These are phyloP conservation scores for Drosophila hamatofila DNA, from an alignment of 2,888 invertebrate genomes.

Conservation along the genomic window DNA sequence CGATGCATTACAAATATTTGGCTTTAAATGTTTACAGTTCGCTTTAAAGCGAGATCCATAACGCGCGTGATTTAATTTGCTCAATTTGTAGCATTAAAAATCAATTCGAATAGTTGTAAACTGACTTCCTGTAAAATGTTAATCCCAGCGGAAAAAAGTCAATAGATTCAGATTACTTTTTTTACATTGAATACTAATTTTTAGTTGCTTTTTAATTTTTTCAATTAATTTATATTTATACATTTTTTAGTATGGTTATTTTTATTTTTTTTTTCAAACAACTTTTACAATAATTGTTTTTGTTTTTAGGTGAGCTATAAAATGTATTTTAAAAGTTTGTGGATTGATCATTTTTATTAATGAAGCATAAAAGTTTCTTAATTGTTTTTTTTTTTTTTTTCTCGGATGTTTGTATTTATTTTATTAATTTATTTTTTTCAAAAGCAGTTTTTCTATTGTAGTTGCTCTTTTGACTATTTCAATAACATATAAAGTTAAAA, in stretches of 20 bases:
- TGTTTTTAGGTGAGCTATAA: too few relatives aligned
- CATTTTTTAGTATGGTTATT: neutral
- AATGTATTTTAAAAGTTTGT: neutral
- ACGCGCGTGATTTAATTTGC: constrained; percentile 22
- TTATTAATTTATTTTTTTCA: neutral
- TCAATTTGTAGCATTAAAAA: constrained; percentile 23
- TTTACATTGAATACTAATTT: neutral
- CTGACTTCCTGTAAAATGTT: constrained; percentile 6
- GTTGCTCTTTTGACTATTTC: too few relatives aligned
- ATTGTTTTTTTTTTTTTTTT: neutral
- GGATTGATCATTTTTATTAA: neutral
- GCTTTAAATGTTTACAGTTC: constrained; percentile 20
- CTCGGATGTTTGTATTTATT: neutral
- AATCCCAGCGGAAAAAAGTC: constrained; percentile 7
- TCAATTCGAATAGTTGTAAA: constrained; percentile 28
- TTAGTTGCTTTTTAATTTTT: neutral
- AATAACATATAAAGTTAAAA: too few relatives aligned
- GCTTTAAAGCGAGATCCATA: constrained; percentile 14
- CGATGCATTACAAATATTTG: constrained; percentile 29
- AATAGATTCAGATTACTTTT: neutral
- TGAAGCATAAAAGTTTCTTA: neutral
- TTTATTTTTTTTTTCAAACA: neutral
- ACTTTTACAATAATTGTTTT: too few relatives aligned
- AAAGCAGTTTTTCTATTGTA: too few relatives aligned
- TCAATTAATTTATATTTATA: neutral